Percentiles rank a stretch among this genome's conserved stretches.
These are phyloP conservation scores for Luidia sarsii DNA, from an alignment of 53 echinoderm and acorn worm species.

Conservation along the genomic window DNA sequence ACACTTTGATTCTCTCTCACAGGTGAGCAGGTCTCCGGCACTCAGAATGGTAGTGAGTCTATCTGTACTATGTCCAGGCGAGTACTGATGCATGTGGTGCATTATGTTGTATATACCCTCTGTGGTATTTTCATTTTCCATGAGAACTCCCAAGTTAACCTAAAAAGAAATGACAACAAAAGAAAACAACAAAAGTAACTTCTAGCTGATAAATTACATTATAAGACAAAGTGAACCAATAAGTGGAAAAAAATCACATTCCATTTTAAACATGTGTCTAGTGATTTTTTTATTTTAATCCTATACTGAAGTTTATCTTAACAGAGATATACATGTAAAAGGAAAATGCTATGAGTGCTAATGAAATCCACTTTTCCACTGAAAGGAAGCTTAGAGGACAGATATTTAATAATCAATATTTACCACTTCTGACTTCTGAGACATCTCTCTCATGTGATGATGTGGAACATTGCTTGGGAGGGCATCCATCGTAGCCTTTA, in stretches of 20 bases:
- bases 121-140: constrained; percentile 70
- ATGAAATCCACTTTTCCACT: too few relatives aligned
- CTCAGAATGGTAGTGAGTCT: constrained; percentile 45
- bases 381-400: too few relatives aligned
- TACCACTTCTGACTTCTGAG: constrained; percentile 55
- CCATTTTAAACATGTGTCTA: too few relatives aligned
- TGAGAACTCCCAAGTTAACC: constrained; percentile 77
- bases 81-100: constrained; percentile 67
- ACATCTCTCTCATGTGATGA: constrained; percentile 19
- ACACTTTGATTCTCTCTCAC: constrained; percentile 60
- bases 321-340: too few relatives aligned
- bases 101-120: constrained; percentile 65
- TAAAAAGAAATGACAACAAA: constrained; percentile 10
- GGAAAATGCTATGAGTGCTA: too few relatives aligned
- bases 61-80: constrained; percentile 54
- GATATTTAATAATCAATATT: not conserved
- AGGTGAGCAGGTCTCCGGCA: constrained; percentile 69
- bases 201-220: not conserved
- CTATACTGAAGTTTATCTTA: too few relatives aligned
- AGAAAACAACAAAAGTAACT: not conserved
- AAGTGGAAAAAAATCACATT: too few relatives aligned
- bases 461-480: constrained; percentile 7
- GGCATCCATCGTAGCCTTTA: too few relatives aligned
- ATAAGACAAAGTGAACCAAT: not conserved
- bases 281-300: too few relatives aligned